These are phyloP conservation scores for Cydia splendana DNA, from an alignment of 1,140 invertebrate genomes.

Conservation along the genomic window DNA sequence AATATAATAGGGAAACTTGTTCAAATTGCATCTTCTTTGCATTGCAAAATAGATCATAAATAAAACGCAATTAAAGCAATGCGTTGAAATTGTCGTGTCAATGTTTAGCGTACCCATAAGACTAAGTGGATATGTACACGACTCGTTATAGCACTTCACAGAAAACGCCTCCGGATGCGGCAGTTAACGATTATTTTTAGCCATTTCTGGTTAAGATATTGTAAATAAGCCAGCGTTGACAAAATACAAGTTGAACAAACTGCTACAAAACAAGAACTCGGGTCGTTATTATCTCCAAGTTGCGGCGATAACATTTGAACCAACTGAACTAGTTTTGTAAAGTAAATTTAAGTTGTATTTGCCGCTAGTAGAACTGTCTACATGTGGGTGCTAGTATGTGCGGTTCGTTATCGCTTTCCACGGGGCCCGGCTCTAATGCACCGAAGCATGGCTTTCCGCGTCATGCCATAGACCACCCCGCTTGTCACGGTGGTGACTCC, in stretches of 20 bases:
- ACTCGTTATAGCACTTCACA: conserved; percentile 46
- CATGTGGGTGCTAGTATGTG: conserved; percentile 11
- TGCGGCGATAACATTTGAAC: conserved; percentile 68
- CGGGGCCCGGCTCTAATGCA: conserved; percentile 49
- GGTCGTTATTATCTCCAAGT: conserved; percentile 57
- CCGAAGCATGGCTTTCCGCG: conserved; percentile 65
- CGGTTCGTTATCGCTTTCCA: conserved; percentile 54
- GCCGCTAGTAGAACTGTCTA: background rate
- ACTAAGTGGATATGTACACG: conserved; percentile 22
- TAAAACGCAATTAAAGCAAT: conserved; percentile 8
- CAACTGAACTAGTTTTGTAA: conserved; percentile 67
- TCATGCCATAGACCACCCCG: conserved; percentile 73
- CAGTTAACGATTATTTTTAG: conserved; percentile 53
- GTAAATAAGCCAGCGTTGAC: conserved; percentile 64
- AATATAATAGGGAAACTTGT: conserved; percentile 20
- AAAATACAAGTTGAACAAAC: conserved; percentile 71
- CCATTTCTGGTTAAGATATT: conserved; percentile 45
- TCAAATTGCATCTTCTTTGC: background rate
- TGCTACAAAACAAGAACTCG: conserved; percentile 56
- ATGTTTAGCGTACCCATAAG: conserved; percentile 29
- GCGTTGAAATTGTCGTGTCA: conserved; percentile 33
- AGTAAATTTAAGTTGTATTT: conserved; percentile 28
- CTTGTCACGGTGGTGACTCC: conserved; percentile 70
- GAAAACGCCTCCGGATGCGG: conserved; percentile 50
- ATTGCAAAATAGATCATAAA: conserved; percentile 17